phyloP scores from a whole-genome alignment of 2,888 invertebrate species.

The Pristionchus mayeri region DNA sequence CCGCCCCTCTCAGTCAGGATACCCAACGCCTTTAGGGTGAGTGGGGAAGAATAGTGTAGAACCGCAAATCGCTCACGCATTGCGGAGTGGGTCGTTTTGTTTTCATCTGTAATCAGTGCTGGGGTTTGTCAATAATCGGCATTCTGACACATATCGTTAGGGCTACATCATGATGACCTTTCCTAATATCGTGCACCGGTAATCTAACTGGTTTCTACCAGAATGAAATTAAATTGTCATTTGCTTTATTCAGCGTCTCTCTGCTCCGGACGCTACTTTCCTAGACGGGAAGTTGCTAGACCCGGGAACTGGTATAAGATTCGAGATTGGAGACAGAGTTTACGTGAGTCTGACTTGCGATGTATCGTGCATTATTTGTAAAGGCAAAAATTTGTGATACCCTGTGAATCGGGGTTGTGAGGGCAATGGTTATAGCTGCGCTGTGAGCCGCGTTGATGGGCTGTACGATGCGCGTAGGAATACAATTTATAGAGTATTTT shows the following conservation, averaged over 20 bases:
- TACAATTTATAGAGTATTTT: background rate
- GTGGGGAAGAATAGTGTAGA: background rate
- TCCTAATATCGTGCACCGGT: too few relatives aligned
- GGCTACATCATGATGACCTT: too few relatives aligned
- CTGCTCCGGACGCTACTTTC: background rate
- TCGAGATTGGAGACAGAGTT: constrained; percentile 32
- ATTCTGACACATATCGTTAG: too few relatives aligned
- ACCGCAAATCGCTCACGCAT: too few relatives aligned
- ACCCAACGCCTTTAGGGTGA: background rate
- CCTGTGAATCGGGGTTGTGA: background rate
- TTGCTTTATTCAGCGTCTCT: background rate
- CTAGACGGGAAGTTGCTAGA: background rate
- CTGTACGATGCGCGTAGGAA: background rate
- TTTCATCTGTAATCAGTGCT: too few relatives aligned
- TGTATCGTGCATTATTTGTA: too few relatives aligned
- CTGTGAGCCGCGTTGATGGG: background rate
- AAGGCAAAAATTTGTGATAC: background rate
- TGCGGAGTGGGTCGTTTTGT: too few relatives aligned
- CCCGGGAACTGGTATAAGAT: constrained; percentile 24
- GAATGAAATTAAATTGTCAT: too few relatives aligned
- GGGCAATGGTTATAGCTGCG: background rate
- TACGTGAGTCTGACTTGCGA: constrained; percentile 27
- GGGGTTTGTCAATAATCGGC: too few relatives aligned
- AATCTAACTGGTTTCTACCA: too few relatives aligned
- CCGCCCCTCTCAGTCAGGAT: background rate